These are phyloP conservation scores for Scrobipalpa costella DNA, from an alignment of 2,888 invertebrate species.

Conservation along the genomic window DNA sequence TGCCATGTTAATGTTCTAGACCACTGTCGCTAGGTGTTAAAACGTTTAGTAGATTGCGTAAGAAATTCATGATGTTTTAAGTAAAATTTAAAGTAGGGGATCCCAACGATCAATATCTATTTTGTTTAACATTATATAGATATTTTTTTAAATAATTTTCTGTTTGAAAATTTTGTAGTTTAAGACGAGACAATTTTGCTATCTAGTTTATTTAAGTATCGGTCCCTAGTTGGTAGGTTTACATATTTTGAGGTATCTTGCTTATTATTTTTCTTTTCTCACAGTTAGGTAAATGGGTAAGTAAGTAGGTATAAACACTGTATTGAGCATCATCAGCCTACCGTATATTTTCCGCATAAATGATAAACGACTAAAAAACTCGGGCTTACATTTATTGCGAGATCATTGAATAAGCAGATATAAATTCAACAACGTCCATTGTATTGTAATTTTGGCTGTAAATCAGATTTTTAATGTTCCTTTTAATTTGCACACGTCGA, in stretches of 20 bases:
- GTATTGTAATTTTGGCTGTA: constrained; percentile 66
- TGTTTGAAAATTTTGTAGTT: too few species aligned
- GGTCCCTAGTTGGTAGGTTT: too few species aligned
- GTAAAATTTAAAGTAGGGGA: background rate
- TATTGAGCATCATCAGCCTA: background rate
- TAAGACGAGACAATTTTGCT: too few species aligned
- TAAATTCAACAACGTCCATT: constrained; percentile 62
- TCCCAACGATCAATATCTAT: too few species aligned
- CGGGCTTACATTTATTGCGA: constrained; percentile 46
- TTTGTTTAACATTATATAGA: too few species aligned
- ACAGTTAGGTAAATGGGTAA: background rate
- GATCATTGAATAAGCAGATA: constrained; percentile 58
- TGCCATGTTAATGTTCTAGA: constrained; percentile 25
- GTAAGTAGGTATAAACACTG: background rate
- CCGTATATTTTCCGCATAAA: constrained; percentile 21
- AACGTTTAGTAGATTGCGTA: background rate
- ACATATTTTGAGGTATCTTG: background rate
- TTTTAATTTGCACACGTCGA: constrained; percentile 61
- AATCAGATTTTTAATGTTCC: constrained; percentile 64
- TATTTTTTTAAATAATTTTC: too few species aligned
- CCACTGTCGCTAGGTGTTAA: constrained; percentile 8
- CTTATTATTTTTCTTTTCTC: background rate
- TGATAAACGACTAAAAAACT: constrained; percentile 39
- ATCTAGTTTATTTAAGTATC: too few species aligned
- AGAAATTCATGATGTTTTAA: background rate